Evolutionary conservation across 2,113 vertebrate genomes (phyloP).

Genomic region (Leptocoma aspasia): DNA sequence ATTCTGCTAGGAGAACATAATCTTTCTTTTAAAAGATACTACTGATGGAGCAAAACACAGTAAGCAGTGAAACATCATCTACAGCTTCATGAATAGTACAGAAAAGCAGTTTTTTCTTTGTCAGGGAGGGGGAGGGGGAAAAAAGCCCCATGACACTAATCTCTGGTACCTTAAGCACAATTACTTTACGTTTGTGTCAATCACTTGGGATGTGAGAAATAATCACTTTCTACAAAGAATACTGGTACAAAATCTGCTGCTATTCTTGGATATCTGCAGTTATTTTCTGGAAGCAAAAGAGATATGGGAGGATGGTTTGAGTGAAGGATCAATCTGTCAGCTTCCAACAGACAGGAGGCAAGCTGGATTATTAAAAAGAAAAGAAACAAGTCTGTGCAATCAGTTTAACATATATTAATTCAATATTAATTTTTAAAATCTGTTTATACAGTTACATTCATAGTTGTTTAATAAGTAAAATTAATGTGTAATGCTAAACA

Average conservation of each 20-base stretch:
- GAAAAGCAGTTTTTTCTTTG: neutral
- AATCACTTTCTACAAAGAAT: conserved; percentile 18
- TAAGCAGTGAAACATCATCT: neutral
- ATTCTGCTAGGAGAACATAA: neutral
- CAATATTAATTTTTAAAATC: neutral
- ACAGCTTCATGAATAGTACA: neutral
- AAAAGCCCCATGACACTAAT: neutral
- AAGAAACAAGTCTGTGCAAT: neutral
- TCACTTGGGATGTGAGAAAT: conserved; percentile 19
- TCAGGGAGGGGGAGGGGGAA: neutral
- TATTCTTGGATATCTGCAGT: conserved; percentile 10
- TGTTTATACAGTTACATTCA: neutral
- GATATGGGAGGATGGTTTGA: neutral
- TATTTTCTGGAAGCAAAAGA: neutral
- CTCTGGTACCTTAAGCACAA: neutral
- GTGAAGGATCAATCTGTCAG: neutral
- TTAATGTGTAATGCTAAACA: neutral
- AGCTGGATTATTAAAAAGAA: neutral
- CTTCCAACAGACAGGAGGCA: neutral
- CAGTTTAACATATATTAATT: neutral
- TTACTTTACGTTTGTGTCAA: conserved; percentile 12
- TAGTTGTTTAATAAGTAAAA: neutral
- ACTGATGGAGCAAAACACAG: neutral
- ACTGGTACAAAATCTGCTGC: neutral
- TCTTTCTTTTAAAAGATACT: neutral